phyloP scores from a whole-genome alignment of 2,113 vertebrate genomes.

The Psittacula cyanocephala region DNA sequence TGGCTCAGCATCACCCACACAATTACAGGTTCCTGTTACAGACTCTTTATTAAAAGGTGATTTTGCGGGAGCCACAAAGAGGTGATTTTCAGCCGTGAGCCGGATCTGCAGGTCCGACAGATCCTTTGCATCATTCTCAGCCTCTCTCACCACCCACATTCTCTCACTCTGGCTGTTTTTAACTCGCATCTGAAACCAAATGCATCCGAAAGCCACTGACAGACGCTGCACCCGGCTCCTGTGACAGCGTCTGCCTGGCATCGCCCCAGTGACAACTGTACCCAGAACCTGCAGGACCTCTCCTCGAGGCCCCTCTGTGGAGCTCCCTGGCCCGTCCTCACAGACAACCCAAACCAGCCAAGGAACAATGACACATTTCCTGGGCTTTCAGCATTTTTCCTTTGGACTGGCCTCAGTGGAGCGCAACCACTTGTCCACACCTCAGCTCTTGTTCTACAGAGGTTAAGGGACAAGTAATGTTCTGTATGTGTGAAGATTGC shows the following conservation, averaged over 20 bases:
- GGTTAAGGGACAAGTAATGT: not conserved
- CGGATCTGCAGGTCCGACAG: not conserved
- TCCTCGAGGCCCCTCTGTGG: not conserved
- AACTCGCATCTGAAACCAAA: not conserved
- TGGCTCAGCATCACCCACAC: not conserved
- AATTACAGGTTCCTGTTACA: not conserved
- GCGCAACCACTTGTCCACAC: not conserved
- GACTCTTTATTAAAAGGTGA: not conserved
- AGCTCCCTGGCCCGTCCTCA: not conserved
- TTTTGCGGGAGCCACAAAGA: not conserved
- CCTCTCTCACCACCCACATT: not conserved
- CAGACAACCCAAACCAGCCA: not conserved
- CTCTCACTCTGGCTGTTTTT: not conserved
- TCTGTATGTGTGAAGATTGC: not conserved
- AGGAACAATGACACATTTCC: rapidly evolving
- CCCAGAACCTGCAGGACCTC: not conserved
- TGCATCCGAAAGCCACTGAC: not conserved
- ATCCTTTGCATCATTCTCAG: not conserved
- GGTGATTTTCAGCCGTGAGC: constrained; percentile 17
- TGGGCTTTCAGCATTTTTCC: rapidly evolving
- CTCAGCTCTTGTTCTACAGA: not conserved
- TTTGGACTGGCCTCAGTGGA: not conserved
- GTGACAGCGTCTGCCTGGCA: not conserved
- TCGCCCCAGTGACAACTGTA: rapidly evolving
- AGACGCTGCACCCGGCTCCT: not conserved